A percentile compares a stretch with the other conserved stretches of the same genome.
Conservation (phyloP, 2,888 invertebrate genomes). For the Autographa gamma region DNA sequence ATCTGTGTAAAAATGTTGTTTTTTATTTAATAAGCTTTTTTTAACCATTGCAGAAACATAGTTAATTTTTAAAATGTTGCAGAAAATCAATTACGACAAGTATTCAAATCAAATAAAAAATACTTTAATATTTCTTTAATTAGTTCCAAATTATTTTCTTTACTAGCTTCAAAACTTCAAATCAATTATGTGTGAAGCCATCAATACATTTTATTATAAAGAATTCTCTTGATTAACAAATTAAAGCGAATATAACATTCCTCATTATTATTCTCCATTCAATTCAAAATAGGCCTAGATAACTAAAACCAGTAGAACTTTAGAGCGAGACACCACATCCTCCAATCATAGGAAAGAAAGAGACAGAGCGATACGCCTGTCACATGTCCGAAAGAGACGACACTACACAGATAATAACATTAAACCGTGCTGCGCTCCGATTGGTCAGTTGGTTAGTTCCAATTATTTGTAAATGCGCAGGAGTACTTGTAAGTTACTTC, state of each 20-base stretch:
- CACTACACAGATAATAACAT: conserved; percentile 48
- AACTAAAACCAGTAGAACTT: conserved; percentile 31
- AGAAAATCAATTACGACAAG: no score
- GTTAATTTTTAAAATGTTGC: no score
- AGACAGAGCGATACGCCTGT: conserved; percentile 28
- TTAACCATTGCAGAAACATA: no score
- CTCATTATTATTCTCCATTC: not conserved
- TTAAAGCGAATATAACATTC: conserved; percentile 4
- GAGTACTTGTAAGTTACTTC: conserved; percentile 56
- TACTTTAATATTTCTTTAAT: no score
- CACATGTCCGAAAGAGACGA: conserved; percentile 31
- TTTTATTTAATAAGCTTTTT: no score
- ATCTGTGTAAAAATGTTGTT: no score
- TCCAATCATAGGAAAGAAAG: conserved; percentile 54
- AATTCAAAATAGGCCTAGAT: conserved; percentile 43
- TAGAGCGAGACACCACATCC: conserved; percentile 46
- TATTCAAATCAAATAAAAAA: no score
- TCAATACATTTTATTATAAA: not conserved
- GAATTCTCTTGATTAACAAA: not conserved
- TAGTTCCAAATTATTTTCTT: no score
- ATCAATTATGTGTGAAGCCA: not conserved
- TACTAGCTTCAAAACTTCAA: not conserved
- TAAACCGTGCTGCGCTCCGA: conserved; percentile 36
- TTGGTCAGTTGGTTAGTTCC: conserved; percentile 55
- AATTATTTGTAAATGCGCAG: conserved; percentile 65